phyloP scores from a whole-genome alignment of 2,113 vertebrate genomes.

The Oenanthe melanoleuca region DNA sequence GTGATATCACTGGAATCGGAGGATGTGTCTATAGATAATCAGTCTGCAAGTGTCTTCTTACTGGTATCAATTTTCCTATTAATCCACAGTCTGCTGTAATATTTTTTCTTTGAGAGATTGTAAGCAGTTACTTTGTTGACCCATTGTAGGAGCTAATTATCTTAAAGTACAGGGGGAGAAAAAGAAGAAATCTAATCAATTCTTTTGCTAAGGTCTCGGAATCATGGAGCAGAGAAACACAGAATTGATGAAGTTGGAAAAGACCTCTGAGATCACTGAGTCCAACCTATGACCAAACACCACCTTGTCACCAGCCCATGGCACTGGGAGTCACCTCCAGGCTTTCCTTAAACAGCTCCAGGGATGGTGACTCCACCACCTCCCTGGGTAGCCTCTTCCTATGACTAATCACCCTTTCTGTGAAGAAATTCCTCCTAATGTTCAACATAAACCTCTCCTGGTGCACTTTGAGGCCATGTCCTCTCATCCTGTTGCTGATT shows the following conservation, averaged over 20 bases:
- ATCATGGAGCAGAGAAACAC: not conserved
- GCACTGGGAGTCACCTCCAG: not conserved
- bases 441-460: not conserved
- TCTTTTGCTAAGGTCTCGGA: not conserved
- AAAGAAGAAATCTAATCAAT: not conserved
- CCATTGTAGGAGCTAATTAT: not conserved
- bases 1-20: not conserved
- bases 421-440: not conserved
- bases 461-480: not conserved
- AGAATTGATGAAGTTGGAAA: fast-evolving
- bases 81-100: not conserved
- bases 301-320: not conserved
- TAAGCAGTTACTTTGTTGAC: not conserved
- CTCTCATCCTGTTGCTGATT: fast-evolving
- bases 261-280: not conserved
- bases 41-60: not conserved
- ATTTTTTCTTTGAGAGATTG: not conserved
- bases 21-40: not conserved
- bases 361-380: too few relatives aligned
- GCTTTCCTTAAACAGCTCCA: not conserved
- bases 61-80: not conserved
- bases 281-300: not conserved
- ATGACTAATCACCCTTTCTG: not conserved
- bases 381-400: not conserved
- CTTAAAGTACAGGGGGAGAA: not conserved